These are phyloP conservation scores for Buathra laborator DNA, from an alignment of 2,888 invertebrate genomes.

Conservation along the genomic window DNA sequence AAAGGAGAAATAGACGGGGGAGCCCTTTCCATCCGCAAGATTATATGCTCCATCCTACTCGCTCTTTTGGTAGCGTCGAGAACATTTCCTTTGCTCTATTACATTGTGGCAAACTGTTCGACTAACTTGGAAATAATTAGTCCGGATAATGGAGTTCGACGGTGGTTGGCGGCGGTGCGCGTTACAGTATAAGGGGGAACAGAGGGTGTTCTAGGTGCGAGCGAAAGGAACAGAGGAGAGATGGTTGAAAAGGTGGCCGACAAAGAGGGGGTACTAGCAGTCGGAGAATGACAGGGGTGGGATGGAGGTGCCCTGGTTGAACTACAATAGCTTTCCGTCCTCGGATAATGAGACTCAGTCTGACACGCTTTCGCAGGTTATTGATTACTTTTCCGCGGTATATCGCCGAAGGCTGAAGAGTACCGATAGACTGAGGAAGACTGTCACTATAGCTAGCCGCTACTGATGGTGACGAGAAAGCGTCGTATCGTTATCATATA, in stretches of 20 bases:
- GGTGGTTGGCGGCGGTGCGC: conserved; percentile 49
- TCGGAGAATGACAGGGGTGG: conserved; percentile 6
- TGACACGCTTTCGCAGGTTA: conserved; percentile 77
- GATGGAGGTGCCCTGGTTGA: conserved; percentile 39
- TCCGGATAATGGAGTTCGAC: conserved; percentile 82
- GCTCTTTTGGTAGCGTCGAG: conserved; percentile 68
- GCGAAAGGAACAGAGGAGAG: conserved; percentile 25
- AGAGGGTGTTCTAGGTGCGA: conserved; percentile 23
- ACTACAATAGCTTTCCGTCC: conserved; percentile 77
- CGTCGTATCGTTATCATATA: conserved; percentile 40
- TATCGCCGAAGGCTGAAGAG: conserved; percentile 45
- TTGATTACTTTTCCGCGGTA: conserved; percentile 76
- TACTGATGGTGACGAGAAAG: conserved; percentile 44
- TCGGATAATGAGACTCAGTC: conserved; percentile 80
- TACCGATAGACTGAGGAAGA: conserved; percentile 36
- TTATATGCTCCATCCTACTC: conserved; percentile 59
- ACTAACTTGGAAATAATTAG: conserved; percentile 84
- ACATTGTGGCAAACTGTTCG: conserved; percentile 82
- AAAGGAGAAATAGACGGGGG: conserved; percentile 75
- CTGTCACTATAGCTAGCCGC: conserved; percentile 34
- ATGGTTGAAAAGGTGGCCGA: conserved; percentile 52
- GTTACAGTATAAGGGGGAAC: conserved; percentile 22
- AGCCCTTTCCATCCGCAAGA: conserved; percentile 53
- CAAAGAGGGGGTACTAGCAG: conserved; percentile 28
- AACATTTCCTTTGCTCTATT: conserved; percentile 80